Evolutionary conservation across 2,113 vertebrate species (phyloP), one percentile per base, ranked within the genome.

Genomic region (Cnemophilus loriae): DNA sequence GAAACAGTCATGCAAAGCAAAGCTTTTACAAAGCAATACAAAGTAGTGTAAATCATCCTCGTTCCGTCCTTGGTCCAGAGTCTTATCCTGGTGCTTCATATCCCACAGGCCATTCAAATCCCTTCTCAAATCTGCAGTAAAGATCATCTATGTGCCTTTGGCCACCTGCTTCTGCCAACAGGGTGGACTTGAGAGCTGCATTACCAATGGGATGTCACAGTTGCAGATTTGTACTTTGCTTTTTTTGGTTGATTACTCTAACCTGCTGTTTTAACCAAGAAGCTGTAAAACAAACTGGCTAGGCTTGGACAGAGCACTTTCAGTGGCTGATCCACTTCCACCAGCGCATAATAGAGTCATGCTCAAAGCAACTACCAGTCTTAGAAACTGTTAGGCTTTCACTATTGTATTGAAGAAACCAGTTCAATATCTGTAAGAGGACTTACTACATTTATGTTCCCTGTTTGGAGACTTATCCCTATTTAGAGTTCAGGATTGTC

Each of bases 1-100:
- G 59, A 88, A 93, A 92, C 18, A 90, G 85, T 83, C 55, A 88
- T 10, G 44, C 78, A 94, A 87, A 92, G 44, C 35, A 82, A 92
- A 90, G 49, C 37, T 92, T 90, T 83, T 88, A 92, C 59, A 95
- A 90, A 80, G 63, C 53, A 74, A 79, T 49, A 76, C 28, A 88
- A 88, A 95, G 73, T 22, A 77, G 23, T 61, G 59, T 46, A 88
- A 80, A 90, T 73, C 28, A 53, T 76, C 32, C 52, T 52, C 35
- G 76, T 56, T 46, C 28, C 65, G 90, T 67, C 41, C n/a, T 91
- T 83, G 26, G n/a, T 52, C 26, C 74, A 68, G 65, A 79, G 19
- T 60, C 26, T 79, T 49, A 49, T 9, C 26, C 28, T 63, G 50
- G 17, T 55, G 49, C n/a, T 52, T 81, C 3, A 3, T 37, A 77